These are phyloP conservation scores for Stichopus horrens DNA, from an alignment of 53 echinoderm and acorn worm species.

Conservation along the genomic window DNA sequence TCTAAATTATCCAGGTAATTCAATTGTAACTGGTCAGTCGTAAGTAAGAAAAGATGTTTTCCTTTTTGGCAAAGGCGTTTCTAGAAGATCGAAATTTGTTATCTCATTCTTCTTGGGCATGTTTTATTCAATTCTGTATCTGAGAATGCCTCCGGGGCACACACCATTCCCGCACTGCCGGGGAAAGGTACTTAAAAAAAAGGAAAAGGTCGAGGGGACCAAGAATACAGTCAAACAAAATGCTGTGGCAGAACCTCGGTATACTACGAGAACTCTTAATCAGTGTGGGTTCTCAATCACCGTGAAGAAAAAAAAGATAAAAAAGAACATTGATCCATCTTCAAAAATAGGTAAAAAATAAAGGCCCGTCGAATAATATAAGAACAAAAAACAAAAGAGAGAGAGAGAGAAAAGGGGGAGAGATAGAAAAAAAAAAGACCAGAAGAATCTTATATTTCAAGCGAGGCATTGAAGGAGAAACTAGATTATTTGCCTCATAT, in stretches of 20 bases:
- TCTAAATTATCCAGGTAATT: conserved; percentile 44
- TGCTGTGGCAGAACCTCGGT: not conserved
- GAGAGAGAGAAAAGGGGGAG: too few relatives aligned
- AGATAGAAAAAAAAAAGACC: too few relatives aligned
- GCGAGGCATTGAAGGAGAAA: too few relatives aligned
- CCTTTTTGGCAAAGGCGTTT: conserved; percentile 39
- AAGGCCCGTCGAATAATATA: not conserved
- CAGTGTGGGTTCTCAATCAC: not conserved
- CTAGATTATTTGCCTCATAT: too few relatives aligned
- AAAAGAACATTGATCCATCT: not conserved
- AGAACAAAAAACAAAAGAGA: not conserved
- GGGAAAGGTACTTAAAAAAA: conserved; percentile 31
- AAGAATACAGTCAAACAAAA: conserved; percentile 1
- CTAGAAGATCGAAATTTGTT: conserved; percentile 45
- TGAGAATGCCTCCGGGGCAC: not conserved
- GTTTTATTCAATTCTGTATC: conserved; percentile 44
- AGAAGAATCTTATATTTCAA: too few relatives aligned
- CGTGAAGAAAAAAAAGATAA: too few relatives aligned
- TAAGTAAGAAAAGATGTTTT: conserved; percentile 52
- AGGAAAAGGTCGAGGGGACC: conserved; percentile 36
- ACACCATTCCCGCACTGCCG: not conserved
- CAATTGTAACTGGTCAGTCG: conserved; percentile 48
- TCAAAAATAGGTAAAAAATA: not conserved
- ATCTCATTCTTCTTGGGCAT: conserved; percentile 42
- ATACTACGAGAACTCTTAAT: not conserved